Conservation (phyloP, 35 echinoderm and acorn worm genomes). For the Chiridota heheva region DNA sequence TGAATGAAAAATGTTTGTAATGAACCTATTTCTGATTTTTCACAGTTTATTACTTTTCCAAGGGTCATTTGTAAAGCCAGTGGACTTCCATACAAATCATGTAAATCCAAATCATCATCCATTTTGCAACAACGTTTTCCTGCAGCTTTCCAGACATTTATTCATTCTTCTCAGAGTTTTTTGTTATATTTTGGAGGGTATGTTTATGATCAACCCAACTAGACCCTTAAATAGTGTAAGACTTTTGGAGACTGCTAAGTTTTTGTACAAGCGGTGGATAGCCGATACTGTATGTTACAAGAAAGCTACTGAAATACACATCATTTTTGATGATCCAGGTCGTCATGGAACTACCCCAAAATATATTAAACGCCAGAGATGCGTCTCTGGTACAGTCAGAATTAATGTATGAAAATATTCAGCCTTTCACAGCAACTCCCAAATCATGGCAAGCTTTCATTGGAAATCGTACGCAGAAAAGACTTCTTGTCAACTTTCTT, state of each 20-base stretch:
- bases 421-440: neutral
- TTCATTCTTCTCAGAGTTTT: neutral
- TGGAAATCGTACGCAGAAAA: constrained; percentile 1
- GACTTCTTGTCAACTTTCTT: neutral
- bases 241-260: constrained; percentile 32
- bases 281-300: neutral
- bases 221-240: constrained; percentile 21
- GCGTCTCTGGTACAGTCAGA: neutral
- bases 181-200: constrained; percentile 36
- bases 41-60: constrained; percentile 42
- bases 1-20: constrained; percentile 18
- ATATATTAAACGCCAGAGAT: constrained; percentile 14
- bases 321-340: neutral
- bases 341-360: constrained; percentile 1
- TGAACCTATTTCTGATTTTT: constrained; percentile 5
- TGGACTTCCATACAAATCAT: constrained; percentile 44
- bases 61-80: constrained; percentile 39
- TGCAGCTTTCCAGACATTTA: neutral
- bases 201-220: constrained; percentile 31
- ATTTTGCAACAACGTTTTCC: constrained; percentile 5
- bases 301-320: neutral
- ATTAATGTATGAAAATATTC: neutral
- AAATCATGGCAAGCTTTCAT: constrained; percentile 3
- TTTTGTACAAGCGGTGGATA: neutral
- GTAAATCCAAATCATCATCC: neutral